These are phyloP conservation scores for Mythimna lalbum DNA, from an alignment of 2,888 invertebrate species.

Conservation along the genomic window DNA sequence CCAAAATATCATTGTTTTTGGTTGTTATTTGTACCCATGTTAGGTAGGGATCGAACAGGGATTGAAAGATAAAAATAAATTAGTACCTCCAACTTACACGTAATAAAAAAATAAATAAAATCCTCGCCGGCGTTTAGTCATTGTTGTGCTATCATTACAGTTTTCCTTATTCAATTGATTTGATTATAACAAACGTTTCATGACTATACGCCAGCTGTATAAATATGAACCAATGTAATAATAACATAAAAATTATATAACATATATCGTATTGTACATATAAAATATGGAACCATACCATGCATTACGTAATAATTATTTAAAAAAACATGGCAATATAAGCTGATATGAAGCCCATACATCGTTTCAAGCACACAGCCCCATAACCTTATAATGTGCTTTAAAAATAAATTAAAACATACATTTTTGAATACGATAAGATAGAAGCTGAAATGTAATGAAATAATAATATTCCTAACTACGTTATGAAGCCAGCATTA, in stretches of 20 bases:
- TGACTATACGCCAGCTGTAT: slow-evolving; percentile 75
- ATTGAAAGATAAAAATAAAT: slow-evolving; percentile 88
- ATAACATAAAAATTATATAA: slow-evolving; percentile 68
- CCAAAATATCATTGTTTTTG: slow-evolving; percentile 78
- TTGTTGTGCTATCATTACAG: slow-evolving; percentile 40
- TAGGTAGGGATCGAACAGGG: slow-evolving; percentile 85
- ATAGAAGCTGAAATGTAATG: slow-evolving; percentile 30
- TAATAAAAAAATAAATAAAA: slow-evolving; percentile 61
- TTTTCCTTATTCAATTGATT: slow-evolving; percentile 35
- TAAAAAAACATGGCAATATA: slow-evolving; percentile 53
- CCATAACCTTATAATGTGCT: slow-evolving; percentile 63
- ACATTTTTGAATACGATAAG: slow-evolving; percentile 45
- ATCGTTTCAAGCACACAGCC: slow-evolving; percentile 70
- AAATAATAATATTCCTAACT: slow-evolving; percentile 47
- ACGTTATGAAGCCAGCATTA: slow-evolving; percentile 43
- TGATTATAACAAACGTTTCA: slow-evolving; percentile 56
- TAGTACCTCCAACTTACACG: slow-evolving; percentile 84
- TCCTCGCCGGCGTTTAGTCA: slow-evolving; percentile 56
- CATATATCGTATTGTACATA: slow-evolving; percentile 62
- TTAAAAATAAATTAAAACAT: slow-evolving; percentile 38
- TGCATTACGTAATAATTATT: slow-evolving; percentile 63
- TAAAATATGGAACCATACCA: slow-evolving; percentile 69
- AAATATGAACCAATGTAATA: slow-evolving; percentile 71
- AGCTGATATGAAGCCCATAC: slow-evolving; percentile 70
- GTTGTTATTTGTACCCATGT: slow-evolving; percentile 84